Evolutionary conservation across 2,888 invertebrate genomes (phyloP).

Genomic region (Limnephilus marmoratus): DNA sequence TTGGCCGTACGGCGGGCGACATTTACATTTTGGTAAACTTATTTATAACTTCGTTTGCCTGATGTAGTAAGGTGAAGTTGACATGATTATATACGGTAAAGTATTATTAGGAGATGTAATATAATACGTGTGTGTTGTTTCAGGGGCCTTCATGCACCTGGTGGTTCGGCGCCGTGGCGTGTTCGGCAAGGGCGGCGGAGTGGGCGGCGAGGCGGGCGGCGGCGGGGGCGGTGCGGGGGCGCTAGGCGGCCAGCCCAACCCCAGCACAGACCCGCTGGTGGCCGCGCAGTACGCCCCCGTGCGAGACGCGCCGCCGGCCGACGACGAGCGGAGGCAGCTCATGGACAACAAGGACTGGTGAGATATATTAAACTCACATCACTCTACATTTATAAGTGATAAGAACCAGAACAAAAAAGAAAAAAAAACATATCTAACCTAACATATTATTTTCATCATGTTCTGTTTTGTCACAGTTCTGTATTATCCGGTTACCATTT

Average conservation of each 20-base stretch:
- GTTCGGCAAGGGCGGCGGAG: conserved; percentile 68
- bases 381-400: background rate
- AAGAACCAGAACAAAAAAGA: background rate
- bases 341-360: conserved; percentile 88
- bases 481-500: too few relatives aligned
- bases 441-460: too few relatives aligned
- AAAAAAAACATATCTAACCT: too few relatives aligned
- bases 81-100: too few relatives aligned
- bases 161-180: conserved; percentile 66
- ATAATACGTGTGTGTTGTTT: background rate
- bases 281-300: conserved; percentile 87
- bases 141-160: conserved; percentile 55
- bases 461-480: too few relatives aligned
- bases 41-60: too few relatives aligned
- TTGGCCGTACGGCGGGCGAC: too few relatives aligned
- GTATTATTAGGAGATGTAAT: too few relatives aligned
- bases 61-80: too few relatives aligned
- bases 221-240: conserved; percentile 74
- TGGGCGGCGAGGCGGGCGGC: conserved; percentile 76
- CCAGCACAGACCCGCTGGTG: conserved; percentile 86
- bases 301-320: conserved; percentile 83
- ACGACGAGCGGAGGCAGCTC: conserved; percentile 84
- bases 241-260: conserved; percentile 82
- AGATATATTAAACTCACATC: conserved; percentile 66
- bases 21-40: too few relatives aligned